These are phyloP conservation scores for Rhynchopsitta pachyrhyncha DNA, from an alignment of 2,113 vertebrate species.

Conservation along the genomic window DNA sequence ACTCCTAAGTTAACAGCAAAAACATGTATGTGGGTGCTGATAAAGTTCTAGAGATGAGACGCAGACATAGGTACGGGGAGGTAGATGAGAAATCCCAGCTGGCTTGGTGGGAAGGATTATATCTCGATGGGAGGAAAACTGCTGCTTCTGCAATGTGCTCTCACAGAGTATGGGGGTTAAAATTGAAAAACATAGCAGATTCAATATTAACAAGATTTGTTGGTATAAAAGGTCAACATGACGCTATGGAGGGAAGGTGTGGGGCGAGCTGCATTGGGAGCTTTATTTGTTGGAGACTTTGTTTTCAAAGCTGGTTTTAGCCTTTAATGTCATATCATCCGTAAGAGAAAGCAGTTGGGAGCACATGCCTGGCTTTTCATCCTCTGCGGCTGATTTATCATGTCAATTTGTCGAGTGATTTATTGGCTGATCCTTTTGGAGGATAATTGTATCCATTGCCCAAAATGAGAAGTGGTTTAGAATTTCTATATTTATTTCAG, in stretches of 20 bases:
- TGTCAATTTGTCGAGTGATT: constrained; percentile 25
- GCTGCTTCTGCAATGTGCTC: neutral
- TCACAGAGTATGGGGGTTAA: neutral
- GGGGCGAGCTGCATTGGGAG: neutral
- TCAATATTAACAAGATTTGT: neutral
- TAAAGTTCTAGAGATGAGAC: neutral
- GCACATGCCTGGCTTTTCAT: neutral
- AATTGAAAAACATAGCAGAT: neutral
- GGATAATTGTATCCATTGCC: neutral
- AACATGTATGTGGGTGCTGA: accelerated
- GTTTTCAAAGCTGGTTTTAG: neutral
- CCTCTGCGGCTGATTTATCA: neutral
- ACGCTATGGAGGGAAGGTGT: neutral
- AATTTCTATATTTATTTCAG: neutral
- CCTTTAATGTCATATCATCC: neutral
- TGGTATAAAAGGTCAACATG: neutral
- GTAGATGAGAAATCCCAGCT: neutral
- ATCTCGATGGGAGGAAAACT: neutral
- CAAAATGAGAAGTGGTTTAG: neutral
- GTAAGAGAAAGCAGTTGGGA: neutral
- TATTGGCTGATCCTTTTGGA: constrained; percentile 8
- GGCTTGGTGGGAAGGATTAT: neutral
- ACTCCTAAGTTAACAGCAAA: neutral
- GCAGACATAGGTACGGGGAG: neutral
- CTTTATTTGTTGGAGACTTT: neutral